Conservation (phyloP, 1,140 invertebrate genomes). For the Harlomillsia oculata region DNA sequence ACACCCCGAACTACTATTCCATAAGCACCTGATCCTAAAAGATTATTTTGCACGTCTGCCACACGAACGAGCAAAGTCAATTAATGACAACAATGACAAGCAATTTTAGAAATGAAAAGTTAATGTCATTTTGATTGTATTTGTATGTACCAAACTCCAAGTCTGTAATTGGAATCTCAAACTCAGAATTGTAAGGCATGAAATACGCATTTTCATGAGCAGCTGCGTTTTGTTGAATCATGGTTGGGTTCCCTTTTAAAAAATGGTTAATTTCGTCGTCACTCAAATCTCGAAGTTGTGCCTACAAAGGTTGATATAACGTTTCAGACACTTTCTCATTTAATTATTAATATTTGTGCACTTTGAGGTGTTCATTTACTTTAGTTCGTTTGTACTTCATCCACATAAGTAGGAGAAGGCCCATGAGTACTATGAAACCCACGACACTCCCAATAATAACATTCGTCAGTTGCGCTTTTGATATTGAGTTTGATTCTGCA, state of each 20-base stretch:
- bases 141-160: not conserved
- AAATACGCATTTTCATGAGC: not conserved
- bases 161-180: slow-evolving; percentile 3
- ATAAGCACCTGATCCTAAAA: slow-evolving; percentile 48
- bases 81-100: too few relatives aligned
- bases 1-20: slow-evolving; percentile 45
- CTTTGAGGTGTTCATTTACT: not conserved
- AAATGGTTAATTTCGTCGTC: not conserved
- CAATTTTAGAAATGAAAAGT: not conserved
- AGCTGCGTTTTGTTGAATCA: not conserved
- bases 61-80: not conserved
- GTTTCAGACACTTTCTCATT: not conserved
- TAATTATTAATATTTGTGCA: not conserved
- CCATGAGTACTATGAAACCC: not conserved
- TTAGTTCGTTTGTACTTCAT: not conserved
- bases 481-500: not conserved
- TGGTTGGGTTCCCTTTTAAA: not conserved
- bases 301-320: not conserved
- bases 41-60: not conserved
- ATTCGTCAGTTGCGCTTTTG: not conserved
- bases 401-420: not conserved
- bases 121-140: not conserved
- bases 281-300: not conserved
- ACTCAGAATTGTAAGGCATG: slow-evolving; percentile 1
- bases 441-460: not conserved